Evolutionary conservation across 2,797 vertebrate genomes (phyloP).

Genomic region (Onychomys torridus): DNA sequence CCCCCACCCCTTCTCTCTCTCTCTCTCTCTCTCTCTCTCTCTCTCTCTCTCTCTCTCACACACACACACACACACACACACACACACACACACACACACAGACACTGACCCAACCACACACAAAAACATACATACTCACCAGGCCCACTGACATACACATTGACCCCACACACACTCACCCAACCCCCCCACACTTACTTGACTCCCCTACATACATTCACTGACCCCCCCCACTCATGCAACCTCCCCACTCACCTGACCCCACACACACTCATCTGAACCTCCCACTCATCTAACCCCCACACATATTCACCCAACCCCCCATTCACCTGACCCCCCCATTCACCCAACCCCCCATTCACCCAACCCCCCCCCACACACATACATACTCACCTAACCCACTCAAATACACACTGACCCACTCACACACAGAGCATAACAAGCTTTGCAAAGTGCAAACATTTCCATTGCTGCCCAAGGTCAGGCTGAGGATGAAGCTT

Average conservation of each 20-base stretch:
- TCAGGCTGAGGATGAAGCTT: slow-evolving; percentile 80
- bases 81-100: neutral
- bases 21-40: no score
- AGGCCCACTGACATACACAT: neutral
- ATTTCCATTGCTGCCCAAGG: slow-evolving; percentile 80
- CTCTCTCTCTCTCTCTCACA: neutral
- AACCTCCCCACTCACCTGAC: no score
- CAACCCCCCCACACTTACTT: no score
- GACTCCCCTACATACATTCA: no score
- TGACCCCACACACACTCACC: neutral
- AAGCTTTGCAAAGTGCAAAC: slow-evolving; percentile 77
- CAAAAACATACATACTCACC: neutral
- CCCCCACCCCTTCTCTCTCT: no score
- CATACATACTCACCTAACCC: neutral
- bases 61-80: neutral
- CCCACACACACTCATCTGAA: neutral
- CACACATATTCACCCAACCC: no score
- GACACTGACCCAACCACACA: no score
- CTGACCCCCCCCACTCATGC: neutral
- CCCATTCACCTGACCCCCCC: no score
- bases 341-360: no score
- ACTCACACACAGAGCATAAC: slow-evolving; percentile 60
- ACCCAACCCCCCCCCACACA: neutral
- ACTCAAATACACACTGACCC: neutral
- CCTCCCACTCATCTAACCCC: neutral